Evolutionary conservation across 2,113 vertebrate genomes (phyloP).

Genomic region (Dromas ardeola): DNA sequence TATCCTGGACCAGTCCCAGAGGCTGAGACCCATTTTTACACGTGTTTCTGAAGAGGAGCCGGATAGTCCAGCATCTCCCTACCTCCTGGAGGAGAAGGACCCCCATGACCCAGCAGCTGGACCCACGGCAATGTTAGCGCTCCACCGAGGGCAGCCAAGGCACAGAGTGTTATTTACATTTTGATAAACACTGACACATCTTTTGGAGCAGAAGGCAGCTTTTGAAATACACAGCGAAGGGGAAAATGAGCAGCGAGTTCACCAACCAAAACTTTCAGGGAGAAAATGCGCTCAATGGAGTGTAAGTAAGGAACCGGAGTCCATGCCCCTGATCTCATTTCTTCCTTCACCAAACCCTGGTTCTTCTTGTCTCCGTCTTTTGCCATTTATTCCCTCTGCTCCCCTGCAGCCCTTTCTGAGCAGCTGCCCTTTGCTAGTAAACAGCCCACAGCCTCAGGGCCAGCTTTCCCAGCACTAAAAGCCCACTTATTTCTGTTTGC

Average conservation of each 20-base stretch:
- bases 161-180: not conserved
- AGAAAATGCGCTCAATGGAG: fast-evolving
- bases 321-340: fast-evolving
- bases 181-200: not conserved
- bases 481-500: not conserved
- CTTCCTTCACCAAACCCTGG: not conserved
- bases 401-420: not conserved
- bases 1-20: not conserved
- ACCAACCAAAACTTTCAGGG: not conserved
- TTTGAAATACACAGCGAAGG: not conserved
- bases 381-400: not conserved
- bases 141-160: not conserved
- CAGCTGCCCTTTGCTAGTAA: not conserved
- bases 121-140: not conserved
- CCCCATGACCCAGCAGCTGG: not conserved
- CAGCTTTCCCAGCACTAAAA: not conserved
- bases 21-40: not conserved
- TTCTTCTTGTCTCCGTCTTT: not conserved
- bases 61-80: not conserved
- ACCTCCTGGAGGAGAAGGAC: fast-evolving
- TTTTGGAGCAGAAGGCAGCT: not conserved
- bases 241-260: fast-evolving
- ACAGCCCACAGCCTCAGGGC: not conserved
- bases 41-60: not conserved
- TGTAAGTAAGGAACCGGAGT: not conserved